Base-by-base conservation (phyloP, 2,888 invertebrate genomes). In the Acanthosepion esculentum region DNA sequence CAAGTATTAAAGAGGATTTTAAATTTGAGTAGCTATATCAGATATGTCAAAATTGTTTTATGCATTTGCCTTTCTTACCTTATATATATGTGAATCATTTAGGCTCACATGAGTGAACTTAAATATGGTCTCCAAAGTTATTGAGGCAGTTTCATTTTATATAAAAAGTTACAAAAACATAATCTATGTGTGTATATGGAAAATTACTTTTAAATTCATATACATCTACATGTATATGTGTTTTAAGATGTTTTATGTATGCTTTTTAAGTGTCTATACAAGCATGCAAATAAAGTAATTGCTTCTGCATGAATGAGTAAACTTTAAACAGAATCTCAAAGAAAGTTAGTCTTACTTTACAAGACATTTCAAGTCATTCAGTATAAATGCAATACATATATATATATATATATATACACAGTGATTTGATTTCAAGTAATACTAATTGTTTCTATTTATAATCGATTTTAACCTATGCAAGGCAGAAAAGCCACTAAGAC, bases 41-140 rank as follows among this genome's bases (percentile, higher is more conserved):
- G 5, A 64, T 26, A 64, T 64, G 23, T 64, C 64, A 23, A 23
- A 41, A 41, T 41, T 41, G 41, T 41, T 41, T 41, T 41, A 41
- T 41, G 41, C 41, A 41, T 64, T 5, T 64, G 64, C 26, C 4
- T 23, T 5, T 64, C 23, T 64, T 23, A 26, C 29, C 6, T 64
- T n/a, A 78, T 78, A n/a, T 78, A 78, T 78, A 78, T 78, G 33
- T 78, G n/a, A 78, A 33, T 78, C 78, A 78, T 78, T 78, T n/a
- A 59, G 15, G 33, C 15, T 78, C 78, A 78, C n/a, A 78, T 78
- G 78, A 59, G 59, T 59, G 26, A 59, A 59, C 59, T 59, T 59
- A 0, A 78, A 78, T 78, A 78, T 78, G 10, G n/a, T 78, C 78
- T 78, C 10, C 41, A 78, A 78, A 78, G n/a, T 78, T 78, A 78